phyloP scores from a whole-genome alignment of 2,113 vertebrate genomes.

The Dipodomys stephensi region DNA sequence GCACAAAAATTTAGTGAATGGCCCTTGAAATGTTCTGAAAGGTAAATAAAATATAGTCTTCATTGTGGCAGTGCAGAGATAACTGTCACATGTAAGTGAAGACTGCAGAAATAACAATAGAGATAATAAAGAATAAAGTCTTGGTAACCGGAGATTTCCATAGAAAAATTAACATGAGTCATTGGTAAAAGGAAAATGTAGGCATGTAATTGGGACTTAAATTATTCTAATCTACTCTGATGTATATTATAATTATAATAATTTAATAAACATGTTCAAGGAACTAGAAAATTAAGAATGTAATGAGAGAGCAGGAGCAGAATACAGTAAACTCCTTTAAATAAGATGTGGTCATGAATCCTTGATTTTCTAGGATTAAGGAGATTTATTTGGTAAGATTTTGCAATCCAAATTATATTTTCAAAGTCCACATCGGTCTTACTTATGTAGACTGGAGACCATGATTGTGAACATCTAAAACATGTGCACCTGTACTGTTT shows the following conservation, averaged over 20 bases:
- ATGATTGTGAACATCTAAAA: constrained; percentile 25
- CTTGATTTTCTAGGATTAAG: neutral
- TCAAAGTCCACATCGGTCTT: constrained; percentile 40
- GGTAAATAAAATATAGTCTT: neutral
- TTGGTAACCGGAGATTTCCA: constrained; percentile 1
- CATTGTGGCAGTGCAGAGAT: neutral
- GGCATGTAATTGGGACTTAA: neutral
- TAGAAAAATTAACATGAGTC: neutral
- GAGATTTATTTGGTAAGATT: constrained; percentile 14
- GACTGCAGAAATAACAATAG: neutral
- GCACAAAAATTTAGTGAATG: neutral
- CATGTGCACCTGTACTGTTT: constrained; percentile 13
- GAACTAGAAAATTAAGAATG: constrained; percentile 25
- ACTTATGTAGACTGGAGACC: neutral
- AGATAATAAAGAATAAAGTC: neutral
- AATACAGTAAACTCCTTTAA: constrained; percentile 3
- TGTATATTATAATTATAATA: neutral
- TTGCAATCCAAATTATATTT: constrained; percentile 54
- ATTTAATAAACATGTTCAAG: constrained; percentile 11
- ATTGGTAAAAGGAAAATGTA: constrained; percentile 1
- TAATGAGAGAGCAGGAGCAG: neutral
- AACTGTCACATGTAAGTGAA: neutral
- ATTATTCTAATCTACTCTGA: neutral
- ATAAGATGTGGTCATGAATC: neutral
- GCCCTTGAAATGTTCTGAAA: neutral